Conservation (phyloP, 1,140 invertebrate species). For the Drosophila gunungcola region DNA sequence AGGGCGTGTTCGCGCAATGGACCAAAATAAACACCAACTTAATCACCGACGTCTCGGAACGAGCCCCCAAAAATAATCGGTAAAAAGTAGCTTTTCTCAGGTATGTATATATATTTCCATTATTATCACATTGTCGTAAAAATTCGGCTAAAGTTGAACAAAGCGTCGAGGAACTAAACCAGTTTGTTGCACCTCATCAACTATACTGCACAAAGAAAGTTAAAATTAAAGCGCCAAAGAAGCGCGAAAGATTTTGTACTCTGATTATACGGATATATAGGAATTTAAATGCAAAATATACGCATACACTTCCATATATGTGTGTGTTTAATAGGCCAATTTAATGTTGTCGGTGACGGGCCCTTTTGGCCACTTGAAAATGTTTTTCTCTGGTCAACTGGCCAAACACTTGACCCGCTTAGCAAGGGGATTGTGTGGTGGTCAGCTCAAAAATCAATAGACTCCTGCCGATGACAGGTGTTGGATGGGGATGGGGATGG, state of each 20-base stretch:
- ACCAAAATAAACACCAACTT: slow-evolving; percentile 64
- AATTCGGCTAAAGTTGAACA: slow-evolving; percentile 33
- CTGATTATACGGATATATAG: slow-evolving; percentile 32
- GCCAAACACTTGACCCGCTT: slow-evolving; percentile 66
- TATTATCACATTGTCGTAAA: slow-evolving; percentile 67
- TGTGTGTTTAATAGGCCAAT: slow-evolving; percentile 31
- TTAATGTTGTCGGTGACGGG: slow-evolving; percentile 59
- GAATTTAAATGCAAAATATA: slow-evolving; percentile 21
- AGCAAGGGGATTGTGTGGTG: slow-evolving; percentile 20
- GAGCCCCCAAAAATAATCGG: slow-evolving; percentile 71
- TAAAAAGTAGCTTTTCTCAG: slow-evolving; percentile 47
- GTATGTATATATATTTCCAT: slow-evolving; percentile 58
- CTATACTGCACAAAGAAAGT: slow-evolving; percentile 74
- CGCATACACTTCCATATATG: slow-evolving; percentile 3
- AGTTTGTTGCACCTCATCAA: slow-evolving; percentile 45
- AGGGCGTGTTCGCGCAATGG: slow-evolving; percentile 57
- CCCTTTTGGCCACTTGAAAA: slow-evolving; percentile 49
- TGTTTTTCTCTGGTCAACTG: slow-evolving; percentile 63
- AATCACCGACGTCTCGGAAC: slow-evolving; percentile 61
- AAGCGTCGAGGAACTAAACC: slow-evolving; percentile 47
- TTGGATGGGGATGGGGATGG: too few species aligned
- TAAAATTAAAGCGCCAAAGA: slow-evolving; percentile 62
- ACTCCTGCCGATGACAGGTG: slow-evolving; percentile 41
- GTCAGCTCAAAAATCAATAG: slow-evolving; percentile 66
- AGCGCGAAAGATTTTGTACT: slow-evolving; percentile 39